A percentile compares a stretch with the other conserved stretches of the same genome.
phyloP scores from a whole-genome alignment of 1,140 invertebrate genomes.

The Steinernema khuongi region DNA sequence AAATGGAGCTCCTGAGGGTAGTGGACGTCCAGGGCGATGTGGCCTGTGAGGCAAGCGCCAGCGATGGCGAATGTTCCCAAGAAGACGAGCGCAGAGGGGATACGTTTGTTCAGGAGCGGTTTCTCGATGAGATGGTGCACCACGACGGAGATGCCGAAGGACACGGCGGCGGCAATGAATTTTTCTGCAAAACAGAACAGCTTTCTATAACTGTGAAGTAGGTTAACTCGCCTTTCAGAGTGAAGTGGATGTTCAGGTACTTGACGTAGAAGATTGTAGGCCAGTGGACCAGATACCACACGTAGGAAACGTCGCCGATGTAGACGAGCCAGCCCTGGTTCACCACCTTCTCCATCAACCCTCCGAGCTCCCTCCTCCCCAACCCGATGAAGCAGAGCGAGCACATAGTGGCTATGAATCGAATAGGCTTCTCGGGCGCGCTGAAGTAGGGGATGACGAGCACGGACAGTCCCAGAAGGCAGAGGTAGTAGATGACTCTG shows the following conservation, averaged over 20 bases:
- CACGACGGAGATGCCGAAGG: background rate
- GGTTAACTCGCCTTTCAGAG: background rate
- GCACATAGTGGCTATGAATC: background rate
- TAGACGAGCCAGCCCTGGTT: constrained; percentile 16
- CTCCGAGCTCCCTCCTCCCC: background rate
- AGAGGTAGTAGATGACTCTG: background rate
- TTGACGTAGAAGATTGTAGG: constrained; percentile 18
- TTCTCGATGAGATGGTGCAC: background rate
- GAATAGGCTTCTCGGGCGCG: background rate
- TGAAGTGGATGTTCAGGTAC: background rate
- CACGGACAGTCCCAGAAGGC: background rate
- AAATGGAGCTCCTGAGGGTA: background rate
- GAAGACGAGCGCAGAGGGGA: background rate
- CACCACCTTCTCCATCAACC: background rate
- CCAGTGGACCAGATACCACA: constrained; percentile 32
- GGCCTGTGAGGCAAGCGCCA: background rate
- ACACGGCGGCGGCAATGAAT: background rate
- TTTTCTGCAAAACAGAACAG: background rate
- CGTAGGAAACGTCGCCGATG: constrained; percentile 29
- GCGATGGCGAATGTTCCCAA: background rate
- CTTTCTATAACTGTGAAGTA: background rate
- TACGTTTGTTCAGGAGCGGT: background rate
- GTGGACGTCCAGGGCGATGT: background rate
- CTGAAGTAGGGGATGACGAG: background rate
- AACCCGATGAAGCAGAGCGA: background rate